Conservation (phyloP, 2,797 vertebrate species). For the Morus bassanus region DNA sequence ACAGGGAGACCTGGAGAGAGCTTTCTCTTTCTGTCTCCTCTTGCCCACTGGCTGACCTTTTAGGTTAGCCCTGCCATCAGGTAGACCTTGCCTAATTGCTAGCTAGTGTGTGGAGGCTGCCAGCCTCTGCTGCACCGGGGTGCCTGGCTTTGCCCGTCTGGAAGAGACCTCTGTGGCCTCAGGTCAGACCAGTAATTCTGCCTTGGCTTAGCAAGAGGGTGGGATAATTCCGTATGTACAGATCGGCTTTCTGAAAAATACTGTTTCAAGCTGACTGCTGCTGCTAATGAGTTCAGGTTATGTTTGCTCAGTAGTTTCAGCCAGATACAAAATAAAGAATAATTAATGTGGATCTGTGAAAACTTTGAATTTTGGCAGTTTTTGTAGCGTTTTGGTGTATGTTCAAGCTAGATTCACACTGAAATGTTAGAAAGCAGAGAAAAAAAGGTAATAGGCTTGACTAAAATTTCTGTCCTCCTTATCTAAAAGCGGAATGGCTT, state of each 20-base stretch:
- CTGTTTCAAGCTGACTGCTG: background rate
- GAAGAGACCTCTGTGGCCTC: background rate
- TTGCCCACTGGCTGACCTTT: background rate
- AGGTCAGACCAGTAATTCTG: background rate
- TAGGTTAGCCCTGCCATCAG: background rate
- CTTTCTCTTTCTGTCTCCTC: background rate
- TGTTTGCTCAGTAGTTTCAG: background rate
- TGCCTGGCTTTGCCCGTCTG: background rate
- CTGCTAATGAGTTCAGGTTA: background rate
- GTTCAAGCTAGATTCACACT: background rate
- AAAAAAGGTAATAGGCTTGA: background rate
- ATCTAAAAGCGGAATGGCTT: background rate
- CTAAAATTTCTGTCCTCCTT: background rate
- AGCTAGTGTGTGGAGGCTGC: background rate
- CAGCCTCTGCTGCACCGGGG: background rate
- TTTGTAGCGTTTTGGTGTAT: background rate
- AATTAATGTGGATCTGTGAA: background rate
- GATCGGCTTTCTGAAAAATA: background rate
- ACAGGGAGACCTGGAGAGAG: background rate
- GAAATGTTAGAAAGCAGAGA: background rate
- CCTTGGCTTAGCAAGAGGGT: background rate
- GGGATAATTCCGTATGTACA: fast-evolving
- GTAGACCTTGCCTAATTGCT: background rate
- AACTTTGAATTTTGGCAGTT: background rate
- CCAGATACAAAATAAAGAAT: background rate